phyloP scores from a whole-genome alignment of 1,140 invertebrate species.

The Pararge aegeria region DNA sequence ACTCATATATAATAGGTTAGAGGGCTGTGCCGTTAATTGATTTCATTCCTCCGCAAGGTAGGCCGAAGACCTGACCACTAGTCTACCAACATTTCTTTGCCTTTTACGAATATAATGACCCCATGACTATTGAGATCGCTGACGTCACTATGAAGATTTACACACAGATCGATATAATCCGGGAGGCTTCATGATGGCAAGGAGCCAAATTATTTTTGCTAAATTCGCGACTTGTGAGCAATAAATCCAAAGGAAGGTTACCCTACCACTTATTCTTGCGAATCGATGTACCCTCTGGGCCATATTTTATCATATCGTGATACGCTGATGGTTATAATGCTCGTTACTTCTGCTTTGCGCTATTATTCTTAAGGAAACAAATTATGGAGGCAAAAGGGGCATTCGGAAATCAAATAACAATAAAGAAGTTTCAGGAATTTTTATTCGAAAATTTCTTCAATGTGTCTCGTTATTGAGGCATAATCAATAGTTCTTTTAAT shows the following conservation, averaged over 20 bases:
- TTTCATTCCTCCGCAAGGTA: too few species aligned
- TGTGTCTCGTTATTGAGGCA: not conserved
- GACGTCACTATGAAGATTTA: constrained; percentile 8
- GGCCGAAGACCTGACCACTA: too few species aligned
- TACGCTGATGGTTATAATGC: constrained; percentile 20
- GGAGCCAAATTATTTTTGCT: constrained; percentile 58
- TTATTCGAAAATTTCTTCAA: not conserved
- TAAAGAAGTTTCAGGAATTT: not conserved
- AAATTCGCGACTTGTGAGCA: constrained; percentile 43
- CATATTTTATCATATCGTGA: constrained; percentile 27
- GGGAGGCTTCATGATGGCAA: constrained; percentile 37
- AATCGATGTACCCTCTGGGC: constrained; percentile 23
- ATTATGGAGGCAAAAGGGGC: not conserved
- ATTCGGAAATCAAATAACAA: constrained; percentile 2
- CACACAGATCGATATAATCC: constrained; percentile 35
- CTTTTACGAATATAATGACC: too few species aligned
- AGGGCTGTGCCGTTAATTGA: too few species aligned
- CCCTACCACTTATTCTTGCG: constrained; percentile 25
- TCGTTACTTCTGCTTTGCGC: constrained; percentile 17
- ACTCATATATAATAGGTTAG: too few species aligned
- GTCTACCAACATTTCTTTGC: too few species aligned
- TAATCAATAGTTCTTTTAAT: too few species aligned
- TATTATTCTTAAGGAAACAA: not conserved
- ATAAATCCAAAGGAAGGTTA: constrained; percentile 47
- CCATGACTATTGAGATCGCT: not conserved